Base-by-base conservation (phyloP, 1,140 invertebrate genomes). In the Pygmarrhopalites habei region DNA sequence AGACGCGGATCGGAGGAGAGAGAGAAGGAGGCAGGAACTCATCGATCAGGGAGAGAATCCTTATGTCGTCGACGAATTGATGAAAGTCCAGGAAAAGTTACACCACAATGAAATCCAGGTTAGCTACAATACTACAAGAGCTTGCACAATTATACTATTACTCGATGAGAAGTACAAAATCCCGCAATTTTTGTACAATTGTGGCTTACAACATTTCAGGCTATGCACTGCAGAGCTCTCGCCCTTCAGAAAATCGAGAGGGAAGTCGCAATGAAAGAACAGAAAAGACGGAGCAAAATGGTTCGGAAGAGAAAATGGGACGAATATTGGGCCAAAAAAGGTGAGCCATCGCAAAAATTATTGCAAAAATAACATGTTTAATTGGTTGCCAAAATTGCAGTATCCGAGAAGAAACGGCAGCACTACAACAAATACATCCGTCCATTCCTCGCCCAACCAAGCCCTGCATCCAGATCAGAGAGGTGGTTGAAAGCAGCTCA, bases 41-140 rank as follows among this genome's bases (percentile, higher is more conserved):
- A 21, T 39, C 2, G 53, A 12, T 19, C n/a, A 56, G 19, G 53
- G 53, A n/a, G 53, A 35, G 23, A 56, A 56, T 56, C 53, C 53
- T 5, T 41, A 7, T 26, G 30, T 56, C 3, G 53, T 56, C 4
- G 53, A 56, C 3, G 30, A 35, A 23, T 32, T 56, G 3, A 12
- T 39, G 14, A 5, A 28, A 41, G 53, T 41, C 23, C 17, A 56
- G 30, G 53, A 56, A 10, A 56, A 56, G 21, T 4, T 56, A 17
- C 5, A 26, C 12, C 10, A 14, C 3, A n/a, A 21, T 12, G 35
- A 56, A 32, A 21, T 19, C 5, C 3, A 28, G 23, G 53, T 23
- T n/a, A n/a, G n/a, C n/a, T n/a, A n/a, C n/a, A n/a, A n/a, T n/a
- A n/a, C n/a, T n/a, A n/a, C n/a, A n/a, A n/a, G n/a, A n/a, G n/a